Base-by-base conservation (phyloP, 1,140 invertebrate genomes). In the Potamilus streckersoni region DNA sequence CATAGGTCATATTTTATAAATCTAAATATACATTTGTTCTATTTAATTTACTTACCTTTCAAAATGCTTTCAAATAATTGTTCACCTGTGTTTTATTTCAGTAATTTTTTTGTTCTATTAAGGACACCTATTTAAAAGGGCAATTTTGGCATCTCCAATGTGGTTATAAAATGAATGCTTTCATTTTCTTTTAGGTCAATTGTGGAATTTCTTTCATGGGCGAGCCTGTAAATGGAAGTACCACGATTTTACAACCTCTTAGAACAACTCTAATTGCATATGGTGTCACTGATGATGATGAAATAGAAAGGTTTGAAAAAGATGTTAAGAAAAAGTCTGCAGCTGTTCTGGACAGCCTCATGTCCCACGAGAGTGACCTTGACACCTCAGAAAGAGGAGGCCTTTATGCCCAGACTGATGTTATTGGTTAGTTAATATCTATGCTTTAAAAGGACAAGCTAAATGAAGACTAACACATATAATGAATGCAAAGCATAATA, bases 181-280 rank as follows among this genome's bases (percentile, higher is more conserved):
- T 49, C 6, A 49, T 49, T 49, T 49, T 11, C 38, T 49, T 49
- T 49, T 49, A 67, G 65, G 31, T 67, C 65, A 67, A 23, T 13
- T 81, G 80, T 67, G 80, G 82, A 8, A 63, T 84, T n/a, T 76
- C 69, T 2, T 31, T 57, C 5, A 76, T 71, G 57, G 20, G 68
- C 31, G 8, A 64, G n/a, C 83, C 83, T 27, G 79, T 82, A 62
- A 82, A 79, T 59, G 81, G 83, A 1, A 74, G 77, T 66, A 82
- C 80, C 31, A 79, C 81, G 2, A 58, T 78, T n/a, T 73, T 75
- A 19, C 80, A 78, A 31, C 74, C 81, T 5, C 76, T 82, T 49
- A 49, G 38, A 15, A 65, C 77, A 14, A 83, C 80, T 1, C 59
- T 85, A 38, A 13, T 81, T 74, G 76, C 78, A 68, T 57, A 59